Conservation (phyloP, 2,113 vertebrate genomes). For the Esox niger region DNA sequence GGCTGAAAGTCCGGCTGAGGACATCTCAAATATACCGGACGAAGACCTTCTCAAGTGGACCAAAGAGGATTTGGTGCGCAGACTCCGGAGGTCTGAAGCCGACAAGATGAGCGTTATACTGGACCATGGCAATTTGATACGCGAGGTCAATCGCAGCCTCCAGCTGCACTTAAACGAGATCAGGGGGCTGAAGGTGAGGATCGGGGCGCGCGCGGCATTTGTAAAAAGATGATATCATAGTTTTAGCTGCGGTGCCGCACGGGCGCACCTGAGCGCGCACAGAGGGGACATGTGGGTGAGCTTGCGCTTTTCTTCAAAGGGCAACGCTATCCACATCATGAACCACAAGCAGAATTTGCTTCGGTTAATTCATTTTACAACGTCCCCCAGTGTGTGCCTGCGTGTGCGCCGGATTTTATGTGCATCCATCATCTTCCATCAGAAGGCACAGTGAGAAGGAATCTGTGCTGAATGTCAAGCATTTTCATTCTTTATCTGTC, state of each 20-base stretch:
- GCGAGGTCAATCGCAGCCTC: conserved; percentile 95
- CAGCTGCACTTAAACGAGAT: conserved; percentile 97
- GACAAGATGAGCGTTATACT: conserved; percentile 98
- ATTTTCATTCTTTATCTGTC: background rate
- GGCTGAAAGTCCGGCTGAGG: conserved; percentile 78
- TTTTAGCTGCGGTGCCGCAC: conserved; percentile 26
- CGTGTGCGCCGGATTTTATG: conserved; percentile 9
- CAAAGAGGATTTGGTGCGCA: conserved; percentile 92
- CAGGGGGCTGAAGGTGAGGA: conserved; percentile 92
- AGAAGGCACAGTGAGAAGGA: background rate
- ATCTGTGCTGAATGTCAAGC: background rate
- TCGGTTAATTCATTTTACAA: too few species aligned
- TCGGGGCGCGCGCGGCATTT: conserved; percentile 26
- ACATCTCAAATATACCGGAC: conserved; percentile 88
- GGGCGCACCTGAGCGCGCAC: conserved; percentile 60
- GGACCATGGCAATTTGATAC: conserved; percentile 97
- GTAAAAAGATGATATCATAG: conserved; percentile 65
- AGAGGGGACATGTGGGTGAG: conserved; percentile 18
- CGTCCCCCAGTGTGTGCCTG: background rate
- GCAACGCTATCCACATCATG: background rate
- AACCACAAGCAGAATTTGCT: background rate
- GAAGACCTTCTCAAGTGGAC: conserved; percentile 94
- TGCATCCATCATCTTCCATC: background rate
- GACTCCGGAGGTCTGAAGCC: conserved; percentile 89
- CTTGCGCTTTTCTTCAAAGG: conserved; percentile 15